Base-by-base conservation (phyloP, 2,888 invertebrate genomes). In the Cataglyphis livida region DNA sequence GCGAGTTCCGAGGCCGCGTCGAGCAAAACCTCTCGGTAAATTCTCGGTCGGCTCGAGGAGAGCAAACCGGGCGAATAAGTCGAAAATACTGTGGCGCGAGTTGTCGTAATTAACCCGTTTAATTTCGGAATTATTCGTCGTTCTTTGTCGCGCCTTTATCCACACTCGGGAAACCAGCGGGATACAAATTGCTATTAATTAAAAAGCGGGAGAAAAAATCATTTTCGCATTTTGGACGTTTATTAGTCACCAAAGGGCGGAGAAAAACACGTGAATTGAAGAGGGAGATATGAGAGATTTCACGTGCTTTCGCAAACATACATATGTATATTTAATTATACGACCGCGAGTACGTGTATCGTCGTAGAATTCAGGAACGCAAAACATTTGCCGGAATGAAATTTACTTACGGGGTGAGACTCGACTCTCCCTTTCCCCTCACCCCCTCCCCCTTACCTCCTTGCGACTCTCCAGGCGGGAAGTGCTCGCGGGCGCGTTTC, bases 1-100 rank as follows among this genome's bases (percentile, higher is more conserved):
- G 38, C 21, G 44, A 44, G 44, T 59, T 51, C 32, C 15, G 21
- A 28, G 38, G 54, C 15, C 48, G 44, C 7, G n/a, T 41, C 35
- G 51, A 38, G 21, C 51, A 71, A 66, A 61, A 84, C 62, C 64
- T 48, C 74, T 70, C 32, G 84, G 84, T 65, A 83, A 83, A 79
- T 71, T 71, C 66, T 70, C 57, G 51, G n/a, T 78, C 82, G 85
- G 64, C 68, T 18, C 74, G 82, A 76, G 82, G 21, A 21, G 64
- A 38, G 41, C 57, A 21, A 21, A 28, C 28, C 25, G 18, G 48
- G 21, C 28, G 66, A 28, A 48, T 48, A 48, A 59, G 59, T 70
- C 21, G 57, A 18, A 78, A 59, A 78, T 35, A n/a, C 25, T 25
- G 38, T n/a, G 7, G 38, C 25, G 41, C 68, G 35, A 41, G 28